Conservation (phyloP, 2,113 vertebrate species). For the Nibea albiflora region DNA sequence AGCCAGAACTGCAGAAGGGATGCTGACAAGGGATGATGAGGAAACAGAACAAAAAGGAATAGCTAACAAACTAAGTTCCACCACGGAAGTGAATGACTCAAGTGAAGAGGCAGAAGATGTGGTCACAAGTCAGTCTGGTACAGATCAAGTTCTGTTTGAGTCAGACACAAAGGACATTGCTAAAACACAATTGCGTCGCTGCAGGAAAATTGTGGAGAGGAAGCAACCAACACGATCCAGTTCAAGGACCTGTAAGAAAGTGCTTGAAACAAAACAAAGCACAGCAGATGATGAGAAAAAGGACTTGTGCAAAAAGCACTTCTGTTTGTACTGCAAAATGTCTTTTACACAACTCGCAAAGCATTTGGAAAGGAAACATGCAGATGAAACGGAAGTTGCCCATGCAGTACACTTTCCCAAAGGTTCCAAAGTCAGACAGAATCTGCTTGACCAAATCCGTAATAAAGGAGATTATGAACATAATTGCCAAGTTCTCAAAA, state of each 20-base stretch:
- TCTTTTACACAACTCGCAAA: constrained; percentile 72
- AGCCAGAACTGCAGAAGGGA: constrained; percentile 16
- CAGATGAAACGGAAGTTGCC: constrained; percentile 72
- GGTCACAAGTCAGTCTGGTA: neutral
- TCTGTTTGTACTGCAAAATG: constrained; percentile 78
- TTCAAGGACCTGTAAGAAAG: constrained; percentile 62
- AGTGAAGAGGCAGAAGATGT: constrained; percentile 31
- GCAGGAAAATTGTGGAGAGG: constrained; percentile 32
- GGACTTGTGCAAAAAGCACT: constrained; percentile 68
- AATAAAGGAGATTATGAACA: constrained; percentile 77
- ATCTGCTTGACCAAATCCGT: constrained; percentile 74
- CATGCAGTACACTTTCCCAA: constrained; percentile 76
- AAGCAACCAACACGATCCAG: constrained; percentile 59
- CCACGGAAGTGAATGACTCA: constrained; percentile 23
- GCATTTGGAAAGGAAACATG: constrained; percentile 76
- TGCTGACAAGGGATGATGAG: neutral
- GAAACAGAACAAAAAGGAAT: neutral
- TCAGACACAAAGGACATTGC: neutral
- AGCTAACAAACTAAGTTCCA: constrained; percentile 5
- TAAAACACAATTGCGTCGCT: neutral
- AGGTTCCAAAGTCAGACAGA: constrained; percentile 76
- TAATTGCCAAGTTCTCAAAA: constrained; percentile 67
- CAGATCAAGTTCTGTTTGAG: constrained; percentile 24
- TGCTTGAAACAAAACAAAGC: constrained; percentile 22
- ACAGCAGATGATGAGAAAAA: constrained; percentile 35